Percentiles rank a stretch among this genome's conserved stretches.
Evolutionary conservation across 2,888 invertebrate genomes (phyloP).

Genomic region (Melinopterus prodromus): DNA sequence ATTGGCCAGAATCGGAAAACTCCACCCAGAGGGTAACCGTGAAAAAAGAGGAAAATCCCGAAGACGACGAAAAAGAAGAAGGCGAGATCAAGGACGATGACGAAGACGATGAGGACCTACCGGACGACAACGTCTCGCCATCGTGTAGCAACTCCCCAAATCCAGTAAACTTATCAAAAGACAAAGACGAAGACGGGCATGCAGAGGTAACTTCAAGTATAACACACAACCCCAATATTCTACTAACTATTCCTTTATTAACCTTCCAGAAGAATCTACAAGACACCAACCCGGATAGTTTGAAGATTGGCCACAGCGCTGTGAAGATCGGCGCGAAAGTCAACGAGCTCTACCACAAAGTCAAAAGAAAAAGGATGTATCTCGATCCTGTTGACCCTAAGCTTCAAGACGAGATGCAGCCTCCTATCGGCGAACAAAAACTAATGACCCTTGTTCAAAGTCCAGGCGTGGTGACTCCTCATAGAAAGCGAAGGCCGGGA

Average conservation of each 20-base stretch:
- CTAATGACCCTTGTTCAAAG: slow-evolving; percentile 75
- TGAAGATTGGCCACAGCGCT: slow-evolving; percentile 69
- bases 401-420: slow-evolving; percentile 74
- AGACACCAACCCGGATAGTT: slow-evolving; percentile 58
- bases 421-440: slow-evolving; percentile 71
- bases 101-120: slow-evolving; percentile 54
- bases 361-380: slow-evolving; percentile 69
- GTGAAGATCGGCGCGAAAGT: slow-evolving; percentile 69
- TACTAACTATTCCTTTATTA: slow-evolving; percentile 9
- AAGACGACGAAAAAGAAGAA: slow-evolving; percentile 63
- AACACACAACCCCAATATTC: background rate
- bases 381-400: slow-evolving; percentile 76
- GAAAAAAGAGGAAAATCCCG: slow-evolving; percentile 54
- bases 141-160: slow-evolving; percentile 79
- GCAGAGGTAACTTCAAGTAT: slow-evolving; percentile 30
- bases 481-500: slow-evolving; percentile 85
- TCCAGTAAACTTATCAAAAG: slow-evolving; percentile 78
- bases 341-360: slow-evolving; percentile 64
- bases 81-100: slow-evolving; percentile 62
- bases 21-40: slow-evolving; percentile 40
- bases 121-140: slow-evolving; percentile 61
- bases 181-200: slow-evolving; percentile 38
- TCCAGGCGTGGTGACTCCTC: slow-evolving; percentile 84
- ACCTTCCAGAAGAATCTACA: slow-evolving; percentile 48
- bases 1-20: slow-evolving; percentile 59